phyloP scores from a whole-genome alignment of 2,888 invertebrate species.

The Tenthredo notha region DNA sequence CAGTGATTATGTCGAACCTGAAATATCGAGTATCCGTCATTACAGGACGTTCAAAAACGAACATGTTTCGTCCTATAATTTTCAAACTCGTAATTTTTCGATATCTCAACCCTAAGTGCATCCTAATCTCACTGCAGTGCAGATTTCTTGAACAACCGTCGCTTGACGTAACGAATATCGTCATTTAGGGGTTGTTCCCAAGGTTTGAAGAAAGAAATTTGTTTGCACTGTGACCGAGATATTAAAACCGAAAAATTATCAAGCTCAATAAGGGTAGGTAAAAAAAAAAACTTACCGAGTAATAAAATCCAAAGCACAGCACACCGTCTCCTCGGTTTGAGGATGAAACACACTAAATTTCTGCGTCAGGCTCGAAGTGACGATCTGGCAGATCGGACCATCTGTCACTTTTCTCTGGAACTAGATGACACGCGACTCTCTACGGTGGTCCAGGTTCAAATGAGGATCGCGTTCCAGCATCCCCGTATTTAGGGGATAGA shows the following conservation, averaged over 20 bases:
- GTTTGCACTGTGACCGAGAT: not conserved
- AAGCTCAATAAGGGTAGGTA: not conserved
- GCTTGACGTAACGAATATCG: not conserved
- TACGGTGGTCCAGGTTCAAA: slow-evolving; percentile 69
- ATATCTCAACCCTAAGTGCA: not conserved
- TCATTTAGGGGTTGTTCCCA: not conserved
- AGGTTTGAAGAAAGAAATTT: not conserved
- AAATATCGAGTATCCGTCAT: not conserved
- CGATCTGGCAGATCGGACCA: slow-evolving; percentile 37
- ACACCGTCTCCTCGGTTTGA: slow-evolving; percentile 13
- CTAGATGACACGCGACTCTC: slow-evolving; percentile 37
- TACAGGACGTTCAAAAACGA: not conserved
- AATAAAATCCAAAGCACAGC: slow-evolving; percentile 46
- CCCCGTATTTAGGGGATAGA: slow-evolving; percentile 74
- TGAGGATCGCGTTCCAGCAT: slow-evolving; percentile 72
- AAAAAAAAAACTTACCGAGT: slow-evolving; percentile 28
- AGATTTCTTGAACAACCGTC: not conserved
- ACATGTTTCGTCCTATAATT: not conserved
- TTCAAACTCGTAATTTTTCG: not conserved
- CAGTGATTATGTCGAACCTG: slow-evolving; percentile 5
- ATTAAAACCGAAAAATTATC: not conserved
- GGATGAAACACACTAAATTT: slow-evolving; percentile 37
- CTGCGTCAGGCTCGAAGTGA: slow-evolving; percentile 42
- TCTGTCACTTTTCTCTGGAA: slow-evolving; percentile 43
- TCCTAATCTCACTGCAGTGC: not conserved